A percentile compares a stretch with the other conserved stretches of the same genome.
phyloP scores from a whole-genome alignment of 2,797 vertebrate species.

The Sparidentex hasta region DNA sequence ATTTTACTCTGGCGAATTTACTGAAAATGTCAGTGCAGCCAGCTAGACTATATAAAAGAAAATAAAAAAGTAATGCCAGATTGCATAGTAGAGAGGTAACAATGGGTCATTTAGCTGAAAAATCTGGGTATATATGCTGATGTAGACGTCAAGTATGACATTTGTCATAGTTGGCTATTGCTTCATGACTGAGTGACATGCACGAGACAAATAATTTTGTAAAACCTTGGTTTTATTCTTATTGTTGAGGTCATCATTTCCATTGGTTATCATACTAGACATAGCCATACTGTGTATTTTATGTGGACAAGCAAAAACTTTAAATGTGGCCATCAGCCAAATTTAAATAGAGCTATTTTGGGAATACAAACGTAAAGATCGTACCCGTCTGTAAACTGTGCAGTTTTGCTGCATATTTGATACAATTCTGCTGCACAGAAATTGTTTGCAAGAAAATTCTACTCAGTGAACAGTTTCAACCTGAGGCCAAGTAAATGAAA shows the following conservation, averaged over 20 bases:
- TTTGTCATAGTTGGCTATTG: no score
- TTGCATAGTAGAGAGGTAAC: no score
- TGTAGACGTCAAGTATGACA: no score
- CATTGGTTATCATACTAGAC: not conserved
- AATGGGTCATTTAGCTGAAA: no score
- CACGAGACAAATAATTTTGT: no score
- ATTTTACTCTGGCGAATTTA: not conserved
- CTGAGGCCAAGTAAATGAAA: not conserved
- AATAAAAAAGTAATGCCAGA: no score
- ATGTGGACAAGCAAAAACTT: constrained; percentile 6
- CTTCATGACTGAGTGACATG: no score
- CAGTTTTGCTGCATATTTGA: not conserved
- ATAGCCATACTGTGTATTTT: not conserved
- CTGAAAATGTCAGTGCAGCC: no score
- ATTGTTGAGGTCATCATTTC: no score
- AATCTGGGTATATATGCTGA: no score
- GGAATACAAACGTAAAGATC: not conserved
- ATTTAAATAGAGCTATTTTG: not conserved
- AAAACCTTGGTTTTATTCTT: not conserved
- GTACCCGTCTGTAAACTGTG: not conserved
- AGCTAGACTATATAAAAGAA: no score
- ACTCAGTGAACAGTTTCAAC: not conserved
- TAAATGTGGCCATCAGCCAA: not conserved
- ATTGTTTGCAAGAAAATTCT: not conserved
- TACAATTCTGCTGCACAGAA: not conserved